phyloP scores from a whole-genome alignment of 2,113 vertebrate genomes.

The Mystacornis crossleyi region DNA sequence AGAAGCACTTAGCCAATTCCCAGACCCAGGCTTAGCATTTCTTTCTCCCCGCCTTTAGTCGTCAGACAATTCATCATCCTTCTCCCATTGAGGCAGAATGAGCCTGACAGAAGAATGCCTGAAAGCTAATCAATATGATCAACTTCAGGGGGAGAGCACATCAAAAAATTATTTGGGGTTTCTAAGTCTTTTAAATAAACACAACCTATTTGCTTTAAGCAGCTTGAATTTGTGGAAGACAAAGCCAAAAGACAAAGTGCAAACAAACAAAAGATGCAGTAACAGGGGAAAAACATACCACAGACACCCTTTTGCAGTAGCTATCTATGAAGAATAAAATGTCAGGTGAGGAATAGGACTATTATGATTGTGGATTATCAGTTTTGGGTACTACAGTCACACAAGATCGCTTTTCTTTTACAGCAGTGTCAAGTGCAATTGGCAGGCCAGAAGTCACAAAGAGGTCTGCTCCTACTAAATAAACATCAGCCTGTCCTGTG shows the following conservation, averaged over 20 bases:
- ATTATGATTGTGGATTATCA: conserved; percentile 37
- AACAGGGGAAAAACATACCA: accelerated
- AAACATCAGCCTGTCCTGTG: conserved; percentile 13
- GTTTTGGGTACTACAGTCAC: conserved; percentile 29
- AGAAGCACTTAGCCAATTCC: conserved; percentile 97
- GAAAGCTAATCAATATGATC: conserved; percentile 78
- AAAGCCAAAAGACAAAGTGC: conserved; percentile 73
- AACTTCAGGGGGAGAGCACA: conserved; percentile 47
- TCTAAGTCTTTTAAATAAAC: conserved; percentile 72
- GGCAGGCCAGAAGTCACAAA: conserved; percentile 39
- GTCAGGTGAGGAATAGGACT: not conserved
- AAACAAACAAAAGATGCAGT: not conserved
- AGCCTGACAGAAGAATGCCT: conserved; percentile 81
- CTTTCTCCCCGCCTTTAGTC: conserved; percentile 77
- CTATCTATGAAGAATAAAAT: not conserved
- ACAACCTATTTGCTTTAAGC: conserved; percentile 63
- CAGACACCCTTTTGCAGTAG: not conserved
- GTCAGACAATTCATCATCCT: conserved; percentile 93
- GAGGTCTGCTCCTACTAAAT: conserved; percentile 27
- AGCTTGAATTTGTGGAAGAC: conserved; percentile 75
- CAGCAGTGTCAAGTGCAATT: conserved; percentile 30
- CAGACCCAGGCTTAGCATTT: conserved; percentile 85
- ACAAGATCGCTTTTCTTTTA: conserved; percentile 19
- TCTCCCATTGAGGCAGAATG: conserved; percentile 82
- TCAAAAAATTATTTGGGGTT: conserved; percentile 65